Evolutionary conservation across 1,140 invertebrate genomes (phyloP).

Genomic region (Bombus waltoni): DNA sequence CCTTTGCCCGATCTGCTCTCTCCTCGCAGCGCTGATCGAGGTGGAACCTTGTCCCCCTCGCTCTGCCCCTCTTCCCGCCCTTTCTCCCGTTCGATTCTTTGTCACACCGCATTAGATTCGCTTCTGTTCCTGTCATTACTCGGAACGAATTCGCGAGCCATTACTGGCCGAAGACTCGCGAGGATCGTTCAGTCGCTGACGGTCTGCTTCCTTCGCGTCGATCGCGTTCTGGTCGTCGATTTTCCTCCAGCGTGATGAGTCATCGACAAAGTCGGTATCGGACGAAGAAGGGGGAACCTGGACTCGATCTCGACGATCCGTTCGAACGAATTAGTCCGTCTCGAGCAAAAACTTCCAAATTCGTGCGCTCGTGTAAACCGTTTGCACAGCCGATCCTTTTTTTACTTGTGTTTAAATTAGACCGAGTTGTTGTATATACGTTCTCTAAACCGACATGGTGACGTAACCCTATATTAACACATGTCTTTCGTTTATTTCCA

Average conservation of each 20-base stretch:
- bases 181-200: background rate
- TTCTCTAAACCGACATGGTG: background rate
- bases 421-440: background rate
- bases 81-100: conserved; percentile 56
- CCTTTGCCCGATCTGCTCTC: conserved; percentile 52
- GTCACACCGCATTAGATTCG: conserved; percentile 53
- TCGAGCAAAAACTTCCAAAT: background rate
- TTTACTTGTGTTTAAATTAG: conserved; percentile 11
- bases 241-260: background rate
- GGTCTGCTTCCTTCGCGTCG: background rate
- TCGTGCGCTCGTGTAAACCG: background rate
- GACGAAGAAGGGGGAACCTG: background rate
- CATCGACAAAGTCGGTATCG: background rate
- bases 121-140: conserved; percentile 50
- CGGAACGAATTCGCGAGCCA: conserved; percentile 34
- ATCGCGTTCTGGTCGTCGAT: conserved; percentile 22
- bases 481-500: background rate
- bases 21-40: conserved; percentile 12
- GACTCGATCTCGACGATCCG: background rate
- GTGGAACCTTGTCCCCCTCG: conserved; percentile 47
- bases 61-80: conserved; percentile 1
- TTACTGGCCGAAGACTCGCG: background rate
- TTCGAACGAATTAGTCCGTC: background rate
- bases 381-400: conserved; percentile 1
- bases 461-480: background rate